A percentile compares a stretch with the other conserved stretches of the same genome.
Conservation (phyloP, 1,140 invertebrate genomes). For the Orussus abietinus region DNA sequence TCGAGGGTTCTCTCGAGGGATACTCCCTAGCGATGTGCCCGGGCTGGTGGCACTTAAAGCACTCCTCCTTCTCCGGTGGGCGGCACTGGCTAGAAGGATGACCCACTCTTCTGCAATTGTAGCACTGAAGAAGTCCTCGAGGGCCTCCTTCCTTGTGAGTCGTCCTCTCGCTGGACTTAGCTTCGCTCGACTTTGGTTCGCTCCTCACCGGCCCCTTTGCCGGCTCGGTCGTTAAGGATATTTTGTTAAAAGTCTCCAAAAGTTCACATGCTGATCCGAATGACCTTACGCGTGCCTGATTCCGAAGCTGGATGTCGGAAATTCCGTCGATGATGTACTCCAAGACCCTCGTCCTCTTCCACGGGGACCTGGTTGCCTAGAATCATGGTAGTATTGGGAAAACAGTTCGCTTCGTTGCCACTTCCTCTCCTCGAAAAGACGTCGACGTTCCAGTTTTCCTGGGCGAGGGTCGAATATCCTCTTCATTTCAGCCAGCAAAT, state of each 20-base stretch:
- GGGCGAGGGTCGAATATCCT: conserved; percentile 5
- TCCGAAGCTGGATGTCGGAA: conserved; percentile 9
- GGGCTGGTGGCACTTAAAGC: neutral
- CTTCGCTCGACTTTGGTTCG: too few species aligned
- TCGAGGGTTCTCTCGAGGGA: neutral
- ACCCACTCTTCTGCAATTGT: conserved; percentile 12
- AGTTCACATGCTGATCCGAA: too few species aligned
- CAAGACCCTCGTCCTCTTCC: conserved; percentile 3
- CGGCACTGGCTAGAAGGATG: conserved; percentile 2
- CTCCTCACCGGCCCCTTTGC: too few species aligned
- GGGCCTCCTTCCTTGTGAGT: neutral
- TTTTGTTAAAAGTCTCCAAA: too few species aligned
- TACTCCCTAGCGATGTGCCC: neutral
- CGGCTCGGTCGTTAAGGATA: too few species aligned
- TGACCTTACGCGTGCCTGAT: conserved; percentile 17
- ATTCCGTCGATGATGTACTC: conserved; percentile 14
- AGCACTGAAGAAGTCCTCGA: neutral
- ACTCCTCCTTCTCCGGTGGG: neutral
- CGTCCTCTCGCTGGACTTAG: neutral
- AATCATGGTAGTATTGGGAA: conserved; percentile 11
- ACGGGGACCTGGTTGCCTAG: conserved; percentile 11
- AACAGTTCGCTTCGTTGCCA: conserved; percentile 18
- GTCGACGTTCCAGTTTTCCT: neutral
- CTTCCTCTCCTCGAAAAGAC: conserved; percentile 10
- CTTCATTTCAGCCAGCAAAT: conserved; percentile 11